Evolutionary conservation across 2,888 invertebrate genomes (phyloP).

Genomic region (Hipparchia semele): DNA sequence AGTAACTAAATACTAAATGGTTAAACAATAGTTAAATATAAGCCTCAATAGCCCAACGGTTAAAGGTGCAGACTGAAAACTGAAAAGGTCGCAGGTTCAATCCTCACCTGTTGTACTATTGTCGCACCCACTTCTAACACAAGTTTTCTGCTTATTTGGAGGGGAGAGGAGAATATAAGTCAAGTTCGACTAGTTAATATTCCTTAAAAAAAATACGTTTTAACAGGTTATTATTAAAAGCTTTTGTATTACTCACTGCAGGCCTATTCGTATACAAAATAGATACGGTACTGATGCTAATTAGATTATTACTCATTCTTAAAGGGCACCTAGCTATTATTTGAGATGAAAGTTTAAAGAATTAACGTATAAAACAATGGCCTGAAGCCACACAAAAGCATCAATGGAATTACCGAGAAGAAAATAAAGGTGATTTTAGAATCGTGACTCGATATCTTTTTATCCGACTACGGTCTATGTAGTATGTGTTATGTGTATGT

Average conservation of each 20-base stretch:
- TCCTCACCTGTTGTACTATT: too few relatives aligned
- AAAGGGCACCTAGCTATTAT: constrained; percentile 40
- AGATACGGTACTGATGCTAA: constrained; percentile 17
- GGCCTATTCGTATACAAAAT: not conserved
- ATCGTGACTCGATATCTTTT: not conserved
- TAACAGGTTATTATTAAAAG: too few relatives aligned
- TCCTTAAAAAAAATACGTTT: too few relatives aligned
- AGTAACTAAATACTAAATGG: not conserved
- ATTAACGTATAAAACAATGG: constrained; percentile 44
- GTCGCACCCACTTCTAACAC: too few relatives aligned
- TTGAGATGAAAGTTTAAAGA: constrained; percentile 44
- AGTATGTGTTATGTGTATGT: too few relatives aligned
- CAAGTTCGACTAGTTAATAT: too few relatives aligned
- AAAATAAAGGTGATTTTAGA: constrained; percentile 27
- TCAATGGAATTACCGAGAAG: constrained; percentile 42
- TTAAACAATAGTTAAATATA: not conserved
- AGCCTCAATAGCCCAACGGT: too few relatives aligned
- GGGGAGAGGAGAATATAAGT: too few relatives aligned
- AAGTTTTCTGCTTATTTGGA: too few relatives aligned
- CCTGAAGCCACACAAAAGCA: constrained; percentile 43
- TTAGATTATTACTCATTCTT: constrained; percentile 38
- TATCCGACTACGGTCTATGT: not conserved
- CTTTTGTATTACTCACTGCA: too few relatives aligned
- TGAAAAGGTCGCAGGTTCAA: too few relatives aligned
- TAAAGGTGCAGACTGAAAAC: too few relatives aligned